Conservation (phyloP, 1,140 invertebrate genomes). For the Leptonema lineaticorne region DNA sequence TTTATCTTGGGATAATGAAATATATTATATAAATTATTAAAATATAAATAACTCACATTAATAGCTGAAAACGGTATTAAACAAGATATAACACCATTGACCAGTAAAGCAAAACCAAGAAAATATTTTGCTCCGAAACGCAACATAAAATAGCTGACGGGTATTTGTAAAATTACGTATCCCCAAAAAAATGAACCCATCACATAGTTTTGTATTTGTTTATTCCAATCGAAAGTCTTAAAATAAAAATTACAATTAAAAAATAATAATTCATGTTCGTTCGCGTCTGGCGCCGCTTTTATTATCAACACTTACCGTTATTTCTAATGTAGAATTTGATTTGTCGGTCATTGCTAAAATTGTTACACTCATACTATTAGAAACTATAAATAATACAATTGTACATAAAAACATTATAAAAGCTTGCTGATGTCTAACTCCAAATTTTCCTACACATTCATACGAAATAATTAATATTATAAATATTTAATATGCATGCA, state of each 20-base stretch:
- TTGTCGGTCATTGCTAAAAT: constrained; percentile 54
- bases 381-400: constrained; percentile 43
- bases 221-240: constrained; percentile 58
- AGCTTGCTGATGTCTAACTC: constrained; percentile 27
- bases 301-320: no score
- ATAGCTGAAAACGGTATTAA: constrained; percentile 47
- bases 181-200: constrained; percentile 63
- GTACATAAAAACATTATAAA: constrained; percentile 28
- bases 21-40: background rate
- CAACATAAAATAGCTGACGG: constrained; percentile 66
- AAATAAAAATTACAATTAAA: constrained; percentile 27
- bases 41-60: constrained; percentile 45
- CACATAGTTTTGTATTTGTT: constrained; percentile 59
- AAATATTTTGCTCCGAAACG: constrained; percentile 63
- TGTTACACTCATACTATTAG: constrained; percentile 52
- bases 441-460: background rate
- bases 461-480: no score
- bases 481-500: no score
- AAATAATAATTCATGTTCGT: constrained; percentile 33
- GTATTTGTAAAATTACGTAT: constrained; percentile 65
- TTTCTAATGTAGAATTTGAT: constrained; percentile 42
- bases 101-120: constrained; percentile 58
- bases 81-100: constrained; percentile 47
- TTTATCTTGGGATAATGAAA: no score
- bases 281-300: no score